These are phyloP conservation scores for Danaus plexippus DNA, from an alignment of 1,140 invertebrate species.

Conservation along the genomic window DNA sequence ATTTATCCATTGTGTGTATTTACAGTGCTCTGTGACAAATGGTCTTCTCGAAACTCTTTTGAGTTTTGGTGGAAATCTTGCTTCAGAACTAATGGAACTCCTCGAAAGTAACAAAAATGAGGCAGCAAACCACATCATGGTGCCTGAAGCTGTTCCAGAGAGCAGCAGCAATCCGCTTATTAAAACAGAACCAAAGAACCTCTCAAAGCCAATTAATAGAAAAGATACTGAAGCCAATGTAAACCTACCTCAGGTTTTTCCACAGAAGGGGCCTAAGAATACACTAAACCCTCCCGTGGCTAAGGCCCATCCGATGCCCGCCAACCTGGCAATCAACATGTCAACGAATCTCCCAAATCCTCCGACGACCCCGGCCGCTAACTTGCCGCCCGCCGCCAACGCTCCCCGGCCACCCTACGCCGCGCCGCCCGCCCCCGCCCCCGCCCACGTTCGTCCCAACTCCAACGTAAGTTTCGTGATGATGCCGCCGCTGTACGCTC, in stretches of 20 bases:
- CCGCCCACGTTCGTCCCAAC: slow-evolving; percentile 31
- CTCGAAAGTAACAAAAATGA: slow-evolving; percentile 33
- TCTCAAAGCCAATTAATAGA: slow-evolving; percentile 6
- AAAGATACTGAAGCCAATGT: not conserved
- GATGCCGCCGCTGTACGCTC: slow-evolving; percentile 46
- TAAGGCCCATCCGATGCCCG: slow-evolving; percentile 37
- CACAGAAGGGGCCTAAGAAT: slow-evolving; percentile 19
- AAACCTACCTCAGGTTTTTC: too few species aligned
- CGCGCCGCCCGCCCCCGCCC: slow-evolving; percentile 17
- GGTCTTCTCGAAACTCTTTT: slow-evolving; percentile 62
- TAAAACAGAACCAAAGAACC: slow-evolving; percentile 21
- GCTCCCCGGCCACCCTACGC: slow-evolving; percentile 13
- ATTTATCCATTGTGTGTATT: slow-evolving; percentile 7
- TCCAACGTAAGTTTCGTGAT: slow-evolving; percentile 69
- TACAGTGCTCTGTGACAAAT: slow-evolving; percentile 65
- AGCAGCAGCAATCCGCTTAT: not conserved
- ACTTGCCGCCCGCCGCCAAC: slow-evolving; percentile 18
- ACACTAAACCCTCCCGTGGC: slow-evolving; percentile 24
- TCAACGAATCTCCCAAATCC: too few species aligned
- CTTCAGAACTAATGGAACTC: slow-evolving; percentile 45
- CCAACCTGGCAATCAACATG: slow-evolving; percentile 14
- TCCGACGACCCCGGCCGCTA: slow-evolving; percentile 18
- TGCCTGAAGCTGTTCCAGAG: slow-evolving; percentile 24
- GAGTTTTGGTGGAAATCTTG: slow-evolving; percentile 59
- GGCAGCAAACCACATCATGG: slow-evolving; percentile 1